Evolutionary conservation across 2,888 invertebrate species (phyloP), one percentile per base, ranked within the genome.

Genomic region (Euspilapteryx auroguttella): DNA sequence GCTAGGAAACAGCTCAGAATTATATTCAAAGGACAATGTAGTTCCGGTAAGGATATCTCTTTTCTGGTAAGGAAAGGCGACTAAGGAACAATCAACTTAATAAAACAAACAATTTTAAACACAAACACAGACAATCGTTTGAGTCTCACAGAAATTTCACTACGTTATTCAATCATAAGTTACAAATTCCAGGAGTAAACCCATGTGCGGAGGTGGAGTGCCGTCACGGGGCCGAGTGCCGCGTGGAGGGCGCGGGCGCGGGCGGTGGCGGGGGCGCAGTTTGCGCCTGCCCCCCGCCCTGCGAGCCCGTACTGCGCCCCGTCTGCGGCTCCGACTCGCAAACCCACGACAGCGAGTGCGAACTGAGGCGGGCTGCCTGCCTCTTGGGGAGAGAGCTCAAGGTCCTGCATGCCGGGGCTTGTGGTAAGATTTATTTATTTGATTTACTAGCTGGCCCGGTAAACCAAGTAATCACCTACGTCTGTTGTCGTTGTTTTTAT

Each of bases 261-360:
- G 83, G 83, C 37, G 94, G 94, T 58, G 85, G 86, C 34, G 81
- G 79, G 34, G 90, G 92, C 1, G 91, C 93, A 0, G 83, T 83
- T 37, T 94, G 94, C 58, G 85, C 86, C 34, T 95, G 95, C 55
- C 87, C 89, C 0, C 81, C 86, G 9, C 79, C 81, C 14, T 93
- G 93, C 54, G 88, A 90, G 56, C 83, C 85, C 8, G 81, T 89
- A 28, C 79, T 89, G 73, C 77, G 86, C 26, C 89, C 89, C 3
- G 90, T 94, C 8, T 94, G 94, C 59, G 92, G 90, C 3, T 83
- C 85, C 3, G 92, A 94, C 50, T 87, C 89, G 2, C 81, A 82
- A 34, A 92, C 91, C 0, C 94, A 91, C 66, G 83, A 86, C 37
- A 89, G 88, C 30, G 83, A 86, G 42, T 94, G 94, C 57, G 89